Conservation (phyloP, 1,140 invertebrate genomes). For the Cecropterus lyciades region DNA sequence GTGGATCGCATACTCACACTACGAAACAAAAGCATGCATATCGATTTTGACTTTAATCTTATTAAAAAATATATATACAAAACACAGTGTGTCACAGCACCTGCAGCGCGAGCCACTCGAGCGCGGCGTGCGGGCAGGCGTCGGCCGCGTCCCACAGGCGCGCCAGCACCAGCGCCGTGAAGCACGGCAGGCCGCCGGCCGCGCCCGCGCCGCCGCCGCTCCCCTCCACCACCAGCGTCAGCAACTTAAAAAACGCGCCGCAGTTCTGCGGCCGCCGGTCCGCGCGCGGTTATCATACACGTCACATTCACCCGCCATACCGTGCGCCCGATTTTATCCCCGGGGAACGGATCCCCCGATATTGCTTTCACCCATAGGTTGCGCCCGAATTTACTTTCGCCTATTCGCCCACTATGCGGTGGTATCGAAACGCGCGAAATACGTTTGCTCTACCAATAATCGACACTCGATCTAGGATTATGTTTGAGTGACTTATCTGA, state of each 20-base stretch:
- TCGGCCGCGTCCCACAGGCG: constrained; percentile 96
- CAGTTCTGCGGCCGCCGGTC: constrained; percentile 84
- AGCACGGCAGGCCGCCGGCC: constrained; percentile 92
- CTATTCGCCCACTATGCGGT: background rate
- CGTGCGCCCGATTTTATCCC: too few species aligned
- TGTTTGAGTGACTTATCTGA: too few species aligned
- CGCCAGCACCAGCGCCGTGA: constrained; percentile 94
- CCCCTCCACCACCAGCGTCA: constrained; percentile 91
- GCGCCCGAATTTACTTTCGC: too few species aligned
- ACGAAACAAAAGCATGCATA: too few species aligned
- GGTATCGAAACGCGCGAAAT: too few species aligned
- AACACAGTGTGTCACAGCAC: constrained; percentile 49
- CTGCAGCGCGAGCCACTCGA: constrained; percentile 95
- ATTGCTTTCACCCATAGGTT: too few species aligned
- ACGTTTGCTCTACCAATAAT: too few species aligned
- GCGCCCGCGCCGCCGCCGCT: constrained; percentile 86
- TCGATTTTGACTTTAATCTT: too few species aligned
- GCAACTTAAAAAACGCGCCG: constrained; percentile 95
- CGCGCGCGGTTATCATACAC: background rate
- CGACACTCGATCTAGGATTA: too few species aligned
- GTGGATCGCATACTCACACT: too few species aligned
- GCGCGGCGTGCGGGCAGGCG: constrained; percentile 93
- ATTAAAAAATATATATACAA: too few species aligned
- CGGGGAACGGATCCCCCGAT: too few species aligned
- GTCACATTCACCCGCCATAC: background rate